These are phyloP conservation scores for Agapostemon virescens DNA, from an alignment of 2,888 invertebrate species.

Conservation along the genomic window DNA sequence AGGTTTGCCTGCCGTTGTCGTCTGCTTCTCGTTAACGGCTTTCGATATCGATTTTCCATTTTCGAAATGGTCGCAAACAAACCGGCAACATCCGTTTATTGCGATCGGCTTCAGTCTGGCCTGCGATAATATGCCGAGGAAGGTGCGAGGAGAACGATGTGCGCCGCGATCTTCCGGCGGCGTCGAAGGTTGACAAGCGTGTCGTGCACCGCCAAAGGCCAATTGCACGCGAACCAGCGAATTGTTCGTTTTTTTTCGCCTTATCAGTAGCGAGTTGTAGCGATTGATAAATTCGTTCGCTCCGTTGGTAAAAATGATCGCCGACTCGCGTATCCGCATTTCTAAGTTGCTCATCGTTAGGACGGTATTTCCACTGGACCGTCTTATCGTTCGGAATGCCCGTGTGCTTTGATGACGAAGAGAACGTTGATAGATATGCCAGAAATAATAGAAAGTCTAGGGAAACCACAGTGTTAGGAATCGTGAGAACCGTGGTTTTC, in stretches of 20 bases:
- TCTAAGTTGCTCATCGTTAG: neutral
- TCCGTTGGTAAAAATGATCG: neutral
- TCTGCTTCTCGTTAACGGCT: neutral
- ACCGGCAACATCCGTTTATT: no score
- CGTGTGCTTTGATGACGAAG: neutral
- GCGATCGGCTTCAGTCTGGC: no score
- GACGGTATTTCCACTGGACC: neutral
- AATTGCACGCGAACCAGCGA: no score
- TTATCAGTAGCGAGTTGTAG: neutral
- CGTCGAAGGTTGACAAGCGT: conserved; percentile 7
- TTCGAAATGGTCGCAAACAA: conserved; percentile 1
- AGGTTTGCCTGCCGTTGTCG: neutral
- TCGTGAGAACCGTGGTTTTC: neutral
- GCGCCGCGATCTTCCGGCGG: neutral
- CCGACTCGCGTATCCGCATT: neutral
- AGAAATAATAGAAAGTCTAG: neutral
- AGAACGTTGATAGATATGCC: neutral
- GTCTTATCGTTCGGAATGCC: neutral
- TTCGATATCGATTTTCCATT: conserved; percentile 4
- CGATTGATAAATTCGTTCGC: neutral
- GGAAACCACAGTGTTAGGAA: neutral
- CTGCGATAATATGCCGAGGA: no score
- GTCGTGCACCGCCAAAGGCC: no score
- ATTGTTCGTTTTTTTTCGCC: neutral
- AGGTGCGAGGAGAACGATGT: neutral